These are phyloP conservation scores for Capreolus pygargus DNA, from an alignment of 2,113 vertebrate species.

Conservation along the genomic window DNA sequence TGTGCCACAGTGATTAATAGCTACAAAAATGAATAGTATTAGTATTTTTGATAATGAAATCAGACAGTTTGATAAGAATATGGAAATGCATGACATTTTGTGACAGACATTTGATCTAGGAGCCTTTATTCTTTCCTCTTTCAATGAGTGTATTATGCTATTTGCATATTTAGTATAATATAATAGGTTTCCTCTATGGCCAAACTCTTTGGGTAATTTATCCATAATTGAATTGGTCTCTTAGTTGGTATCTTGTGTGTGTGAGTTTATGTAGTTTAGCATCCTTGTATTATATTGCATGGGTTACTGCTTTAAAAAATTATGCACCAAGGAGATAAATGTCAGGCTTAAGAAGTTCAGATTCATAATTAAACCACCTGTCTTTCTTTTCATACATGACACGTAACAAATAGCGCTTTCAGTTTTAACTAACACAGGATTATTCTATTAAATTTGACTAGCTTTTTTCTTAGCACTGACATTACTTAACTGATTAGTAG, in stretches of 20 bases:
- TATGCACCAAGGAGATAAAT: conserved; percentile 66
- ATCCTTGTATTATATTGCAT: conserved; percentile 6
- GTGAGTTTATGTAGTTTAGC: conserved; percentile 51
- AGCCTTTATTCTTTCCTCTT: conserved; percentile 5
- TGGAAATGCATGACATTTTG: conserved; percentile 65
- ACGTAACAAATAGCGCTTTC: background rate
- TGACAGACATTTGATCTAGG: conserved; percentile 38
- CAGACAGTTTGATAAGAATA: conserved; percentile 44
- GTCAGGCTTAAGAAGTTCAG: conserved; percentile 69
- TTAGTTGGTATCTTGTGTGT: conserved; percentile 53
- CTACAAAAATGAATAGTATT: conserved; percentile 47
- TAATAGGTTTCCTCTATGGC: conserved; percentile 52
- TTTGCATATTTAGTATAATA: conserved; percentile 68
- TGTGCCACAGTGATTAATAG: conserved; percentile 28
- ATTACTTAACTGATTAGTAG: background rate
- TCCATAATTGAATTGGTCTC: conserved; percentile 52
- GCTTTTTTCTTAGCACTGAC: background rate
- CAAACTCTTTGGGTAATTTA: conserved; percentile 60
- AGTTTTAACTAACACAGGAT: background rate
- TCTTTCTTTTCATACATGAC: background rate
- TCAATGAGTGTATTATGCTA: conserved; percentile 6
- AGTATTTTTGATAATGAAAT: conserved; percentile 53
- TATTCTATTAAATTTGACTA: background rate
- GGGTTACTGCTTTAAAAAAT: conserved; percentile 56
- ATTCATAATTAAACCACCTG: conserved; percentile 58